Evolutionary conservation across 2,113 vertebrate species (phyloP), one percentile per base, ranked within the genome.

Genomic region (Petromus typicus): DNA sequence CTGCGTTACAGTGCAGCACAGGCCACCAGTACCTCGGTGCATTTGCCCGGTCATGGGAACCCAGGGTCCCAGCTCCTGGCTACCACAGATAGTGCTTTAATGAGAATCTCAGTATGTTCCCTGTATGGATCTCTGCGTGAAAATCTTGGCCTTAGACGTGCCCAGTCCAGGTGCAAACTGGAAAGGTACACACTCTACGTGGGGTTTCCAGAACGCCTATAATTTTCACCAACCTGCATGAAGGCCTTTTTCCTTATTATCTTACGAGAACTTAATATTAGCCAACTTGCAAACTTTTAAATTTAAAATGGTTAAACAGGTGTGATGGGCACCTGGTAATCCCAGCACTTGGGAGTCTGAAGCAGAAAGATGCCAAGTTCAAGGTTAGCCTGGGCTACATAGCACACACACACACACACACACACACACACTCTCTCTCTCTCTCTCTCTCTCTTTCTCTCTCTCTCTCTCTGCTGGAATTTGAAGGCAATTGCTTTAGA

Each of bases 1-100:
- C 80, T 11, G 1, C 4, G 5, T 25, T 2, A 32, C 0, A 4
- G 25, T 5, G 57, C n/a, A 11, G 32, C 25, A 71, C 27, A 13
- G 0, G 0, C 45, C 14, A 34, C 23, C 22, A 37, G 4, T 2
- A 12, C 43, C 20, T 1, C 0, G 5, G 45, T 57, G 59, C 37
- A 54, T 54, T 30, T 37, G 81, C 32, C 82, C 83, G 4, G 14
- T 32, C 32, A 34, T 51, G 59, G 22, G 3, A 13, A 9, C 4
- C 71, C 34, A n/a, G 14, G n/a, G 17, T 14, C 43, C 34, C 37
- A 34, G 10, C 51, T 90, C 71, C 51, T 73, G 23, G 43, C 51
- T 45, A 45, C 37, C 32, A 45, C 54, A 61, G 37, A 80, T 86
- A 75, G 22, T 6, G 34, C 48, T 43, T 66, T 69, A 32, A 48